Percentiles rank a stretch among this genome's conserved stretches.
phyloP scores from a whole-genome alignment of 2,888 invertebrate genomes.

The Drosophila fungiperda region DNA sequence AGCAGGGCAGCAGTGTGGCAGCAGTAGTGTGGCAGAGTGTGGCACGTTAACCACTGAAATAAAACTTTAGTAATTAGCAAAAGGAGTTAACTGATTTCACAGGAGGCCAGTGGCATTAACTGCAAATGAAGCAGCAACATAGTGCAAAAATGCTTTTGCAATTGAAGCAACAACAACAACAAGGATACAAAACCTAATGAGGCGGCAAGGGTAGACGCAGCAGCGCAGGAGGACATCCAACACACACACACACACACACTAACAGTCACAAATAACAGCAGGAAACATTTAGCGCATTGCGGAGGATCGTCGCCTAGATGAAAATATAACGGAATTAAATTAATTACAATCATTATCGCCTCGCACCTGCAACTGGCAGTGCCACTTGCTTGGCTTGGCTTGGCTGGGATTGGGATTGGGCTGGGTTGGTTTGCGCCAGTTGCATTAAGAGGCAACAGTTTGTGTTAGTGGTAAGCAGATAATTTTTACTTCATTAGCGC shows the following conservation, averaged over 20 bases:
- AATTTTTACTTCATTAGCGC: slow-evolving; percentile 70
- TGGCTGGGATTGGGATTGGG: too few species aligned
- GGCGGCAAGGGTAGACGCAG: slow-evolving; percentile 32
- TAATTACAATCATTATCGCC: slow-evolving; percentile 83
- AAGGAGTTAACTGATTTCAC: slow-evolving; percentile 82
- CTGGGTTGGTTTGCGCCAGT: slow-evolving; percentile 20
- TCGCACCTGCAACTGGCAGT: slow-evolving; percentile 68
- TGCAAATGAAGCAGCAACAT: slow-evolving; percentile 62
- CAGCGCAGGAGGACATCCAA: slow-evolving; percentile 4
- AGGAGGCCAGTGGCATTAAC: slow-evolving; percentile 58
- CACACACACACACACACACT: slow-evolving; percentile 33
- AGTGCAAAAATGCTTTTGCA: slow-evolving; percentile 30
- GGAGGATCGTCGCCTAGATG: slow-evolving; percentile 75
- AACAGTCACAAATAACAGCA: slow-evolving; percentile 52
- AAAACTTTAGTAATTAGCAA: slow-evolving; percentile 84
- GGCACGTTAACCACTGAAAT: slow-evolving; percentile 55
- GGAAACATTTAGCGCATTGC: slow-evolving; percentile 83
- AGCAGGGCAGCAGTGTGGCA: slow-evolving; percentile 1
- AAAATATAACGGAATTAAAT: slow-evolving; percentile 84
- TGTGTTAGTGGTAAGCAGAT: slow-evolving; percentile 57
- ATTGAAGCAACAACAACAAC: slow-evolving; percentile 28
- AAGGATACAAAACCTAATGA: slow-evolving; percentile 68
- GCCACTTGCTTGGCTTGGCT: slow-evolving; percentile 8
- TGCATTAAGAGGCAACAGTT: slow-evolving; percentile 48
- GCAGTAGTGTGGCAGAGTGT: not conserved